phyloP scores from a whole-genome alignment of 2,797 vertebrate species.

The Poliocrania exsul region DNA sequence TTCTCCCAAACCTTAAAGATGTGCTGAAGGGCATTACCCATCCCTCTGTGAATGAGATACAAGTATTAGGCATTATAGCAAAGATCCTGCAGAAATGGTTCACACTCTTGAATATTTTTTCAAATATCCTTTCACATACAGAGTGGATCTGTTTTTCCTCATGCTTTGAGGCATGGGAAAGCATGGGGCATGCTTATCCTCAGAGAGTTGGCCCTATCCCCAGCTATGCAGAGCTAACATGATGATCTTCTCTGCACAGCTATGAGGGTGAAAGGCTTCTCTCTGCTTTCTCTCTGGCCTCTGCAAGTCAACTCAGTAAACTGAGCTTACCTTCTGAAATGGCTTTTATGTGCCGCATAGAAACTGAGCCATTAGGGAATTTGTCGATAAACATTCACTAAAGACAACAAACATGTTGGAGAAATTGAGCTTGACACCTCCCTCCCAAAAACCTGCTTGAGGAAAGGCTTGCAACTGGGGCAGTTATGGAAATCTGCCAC shows the following conservation, averaged over 20 bases:
- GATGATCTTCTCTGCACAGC: neutral
- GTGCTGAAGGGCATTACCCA: neutral
- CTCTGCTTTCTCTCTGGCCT: neutral
- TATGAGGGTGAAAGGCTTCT: neutral
- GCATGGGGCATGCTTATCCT: constrained; percentile 35
- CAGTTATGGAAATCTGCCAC: neutral
- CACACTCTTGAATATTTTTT: neutral
- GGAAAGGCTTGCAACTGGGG: neutral
- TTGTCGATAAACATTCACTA: neutral
- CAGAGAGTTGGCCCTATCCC: constrained; percentile 30
- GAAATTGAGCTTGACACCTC: neutral
- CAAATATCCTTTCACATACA: neutral
- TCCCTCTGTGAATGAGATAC: neutral
- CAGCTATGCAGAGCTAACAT: neutral
- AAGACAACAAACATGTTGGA: neutral
- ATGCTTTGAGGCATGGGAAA: constrained; percentile 21
- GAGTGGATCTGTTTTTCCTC: constrained; percentile 39
- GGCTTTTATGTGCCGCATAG: neutral
- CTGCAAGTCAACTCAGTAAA: neutral
- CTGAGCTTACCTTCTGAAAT: neutral
- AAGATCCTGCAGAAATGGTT: neutral
- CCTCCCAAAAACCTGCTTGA: neutral
- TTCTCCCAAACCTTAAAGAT: neutral
- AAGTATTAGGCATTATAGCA: neutral
- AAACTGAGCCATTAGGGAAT: neutral